These are phyloP conservation scores for Archegozetes longisetosus DNA, from an alignment of 1,140 invertebrate species.

Conservation along the genomic window DNA sequence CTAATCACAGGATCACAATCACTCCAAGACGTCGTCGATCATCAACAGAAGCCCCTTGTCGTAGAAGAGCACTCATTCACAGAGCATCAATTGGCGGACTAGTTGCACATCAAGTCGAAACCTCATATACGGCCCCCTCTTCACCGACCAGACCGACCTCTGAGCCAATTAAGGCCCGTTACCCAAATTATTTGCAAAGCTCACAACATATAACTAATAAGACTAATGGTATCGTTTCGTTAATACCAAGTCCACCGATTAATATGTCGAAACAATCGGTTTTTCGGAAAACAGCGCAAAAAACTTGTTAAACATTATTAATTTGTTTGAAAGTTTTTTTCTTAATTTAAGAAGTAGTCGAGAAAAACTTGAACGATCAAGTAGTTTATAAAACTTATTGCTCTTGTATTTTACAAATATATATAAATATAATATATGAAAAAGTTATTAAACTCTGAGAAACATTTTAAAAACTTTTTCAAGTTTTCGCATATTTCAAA, in stretches of 20 bases:
- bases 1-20: not conserved
- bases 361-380: too few relatives aligned
- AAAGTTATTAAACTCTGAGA: too few relatives aligned
- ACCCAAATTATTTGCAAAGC: constrained; percentile 17
- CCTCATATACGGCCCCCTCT: not conserved
- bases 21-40: not conserved
- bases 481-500: too few relatives aligned
- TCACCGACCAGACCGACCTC: not conserved
- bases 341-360: too few relatives aligned
- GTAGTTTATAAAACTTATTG: too few relatives aligned
- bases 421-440: too few relatives aligned
- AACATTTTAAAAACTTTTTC: too few relatives aligned
- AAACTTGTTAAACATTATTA: not conserved
- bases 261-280: not conserved
- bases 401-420: too few relatives aligned
- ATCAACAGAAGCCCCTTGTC: not conserved
- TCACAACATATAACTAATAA: constrained; percentile 16
- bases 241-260: not conserved
- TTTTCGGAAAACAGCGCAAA: not conserved
- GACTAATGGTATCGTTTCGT: not conserved
- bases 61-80: not conserved
- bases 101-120: not conserved
- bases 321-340: too few relatives aligned
- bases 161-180: not conserved
- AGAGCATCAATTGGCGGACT: not conserved